Percentiles rank a stretch among this genome's conserved stretches.
Evolutionary conservation across 2,113 vertebrate genomes (phyloP).

Genomic region (Serinus canaria): DNA sequence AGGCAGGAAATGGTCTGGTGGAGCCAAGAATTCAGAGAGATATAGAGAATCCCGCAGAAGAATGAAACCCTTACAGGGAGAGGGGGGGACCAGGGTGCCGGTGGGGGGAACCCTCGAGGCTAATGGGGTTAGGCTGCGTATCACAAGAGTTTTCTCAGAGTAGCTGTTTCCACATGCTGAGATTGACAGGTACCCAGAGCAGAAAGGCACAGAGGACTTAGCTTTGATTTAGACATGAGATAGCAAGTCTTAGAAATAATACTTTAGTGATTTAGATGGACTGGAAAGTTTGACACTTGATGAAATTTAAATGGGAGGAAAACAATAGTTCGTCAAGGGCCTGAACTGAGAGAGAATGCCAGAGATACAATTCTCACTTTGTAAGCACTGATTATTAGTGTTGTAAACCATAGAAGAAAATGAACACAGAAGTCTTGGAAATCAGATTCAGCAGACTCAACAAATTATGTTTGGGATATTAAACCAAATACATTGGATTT

Average conservation of each 20-base stretch:
- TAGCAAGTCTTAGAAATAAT: background rate
- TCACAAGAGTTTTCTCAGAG: background rate
- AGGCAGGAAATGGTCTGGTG: accelerated
- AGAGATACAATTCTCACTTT: background rate
- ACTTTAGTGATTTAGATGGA: background rate
- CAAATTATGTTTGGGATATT: background rate
- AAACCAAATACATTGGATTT: background rate
- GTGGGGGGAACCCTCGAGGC: accelerated
- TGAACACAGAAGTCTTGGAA: background rate
- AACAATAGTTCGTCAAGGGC: background rate
- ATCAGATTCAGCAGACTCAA: background rate
- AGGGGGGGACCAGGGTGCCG: accelerated
- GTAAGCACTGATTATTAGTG: background rate
- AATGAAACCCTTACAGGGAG: background rate
- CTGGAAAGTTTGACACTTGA: background rate
- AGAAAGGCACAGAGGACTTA: background rate
- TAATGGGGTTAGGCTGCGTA: background rate
- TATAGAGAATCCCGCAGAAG: background rate
- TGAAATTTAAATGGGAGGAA: background rate
- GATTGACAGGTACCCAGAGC: background rate
- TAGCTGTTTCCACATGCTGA: background rate
- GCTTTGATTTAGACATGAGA: background rate
- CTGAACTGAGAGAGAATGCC: background rate
- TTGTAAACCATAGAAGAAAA: background rate
- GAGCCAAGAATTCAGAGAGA: background rate